Evolutionary conservation across 2,888 invertebrate species (phyloP).

Genomic region (Phaonia tiefii): DNA sequence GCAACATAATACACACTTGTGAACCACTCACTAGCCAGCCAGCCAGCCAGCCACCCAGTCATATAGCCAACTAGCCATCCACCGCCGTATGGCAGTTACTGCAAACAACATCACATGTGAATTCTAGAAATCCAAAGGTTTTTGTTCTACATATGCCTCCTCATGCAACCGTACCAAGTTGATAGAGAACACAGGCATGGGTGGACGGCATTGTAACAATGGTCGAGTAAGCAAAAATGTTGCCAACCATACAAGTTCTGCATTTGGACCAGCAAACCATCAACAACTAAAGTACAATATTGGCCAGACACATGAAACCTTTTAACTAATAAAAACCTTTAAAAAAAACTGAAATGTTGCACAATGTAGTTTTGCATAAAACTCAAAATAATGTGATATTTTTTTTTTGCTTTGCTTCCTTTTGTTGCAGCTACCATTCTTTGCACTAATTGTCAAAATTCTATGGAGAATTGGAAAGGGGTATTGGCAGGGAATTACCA

Average conservation of each 20-base stretch:
- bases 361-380: slow-evolving; percentile 50
- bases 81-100: background rate
- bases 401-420: slow-evolving; percentile 11
- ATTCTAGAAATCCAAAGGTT: background rate
- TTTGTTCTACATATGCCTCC: background rate
- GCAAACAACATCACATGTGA: too few relatives aligned
- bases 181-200: background rate
- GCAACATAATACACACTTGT: slow-evolving; percentile 49
- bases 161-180: background rate
- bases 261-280: background rate
- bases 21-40: background rate
- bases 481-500: too few relatives aligned
- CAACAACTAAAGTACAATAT: slow-evolving; percentile 4
- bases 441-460: slow-evolving; percentile 58
- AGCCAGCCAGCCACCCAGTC: background rate
- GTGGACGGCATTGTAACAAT: background rate
- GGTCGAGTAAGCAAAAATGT: background rate
- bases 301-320: slow-evolving; percentile 56
- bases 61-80: background rate
- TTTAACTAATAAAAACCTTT: slow-evolving; percentile 42
- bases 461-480: background rate
- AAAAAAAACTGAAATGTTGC: slow-evolving; percentile 27
- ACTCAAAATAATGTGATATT: slow-evolving; percentile 14
- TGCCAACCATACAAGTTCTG: slow-evolving; percentile 3
- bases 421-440: slow-evolving; percentile 29